Conservation (phyloP, 2,888 invertebrate species). For the Cacoxenus indagator region DNA sequence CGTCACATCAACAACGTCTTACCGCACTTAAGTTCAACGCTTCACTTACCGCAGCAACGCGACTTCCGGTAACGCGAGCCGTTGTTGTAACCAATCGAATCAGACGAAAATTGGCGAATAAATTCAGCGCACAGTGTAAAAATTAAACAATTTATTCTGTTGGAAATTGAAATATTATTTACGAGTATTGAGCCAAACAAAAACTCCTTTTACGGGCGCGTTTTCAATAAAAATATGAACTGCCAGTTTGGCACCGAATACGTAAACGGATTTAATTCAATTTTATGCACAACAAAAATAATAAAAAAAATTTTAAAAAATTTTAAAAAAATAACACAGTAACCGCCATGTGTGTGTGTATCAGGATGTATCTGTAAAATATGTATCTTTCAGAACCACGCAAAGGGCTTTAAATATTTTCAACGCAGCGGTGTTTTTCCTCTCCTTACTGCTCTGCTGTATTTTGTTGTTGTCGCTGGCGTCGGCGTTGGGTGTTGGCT, state of each 20-base stretch:
- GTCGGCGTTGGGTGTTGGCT: background rate
- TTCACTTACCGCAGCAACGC: background rate
- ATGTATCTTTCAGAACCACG: slow-evolving; percentile 20
- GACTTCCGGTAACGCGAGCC: background rate
- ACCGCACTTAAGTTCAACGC: background rate
- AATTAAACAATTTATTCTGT: slow-evolving; percentile 19
- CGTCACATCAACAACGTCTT: background rate
- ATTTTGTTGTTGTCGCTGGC: too few relatives aligned
- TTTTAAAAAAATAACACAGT: background rate
- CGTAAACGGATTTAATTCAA: slow-evolving; percentile 22
- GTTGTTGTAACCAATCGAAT: background rate
- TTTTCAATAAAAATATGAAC: slow-evolving; percentile 20
- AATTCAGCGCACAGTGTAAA: slow-evolving; percentile 10
- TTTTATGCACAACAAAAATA: slow-evolving; percentile 7
- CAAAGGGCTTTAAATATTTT: slow-evolving; percentile 21
- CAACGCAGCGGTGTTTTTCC: background rate
- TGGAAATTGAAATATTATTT: slow-evolving; percentile 22
- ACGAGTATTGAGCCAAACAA: slow-evolving; percentile 6
- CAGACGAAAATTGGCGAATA: background rate
- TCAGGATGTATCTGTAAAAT: slow-evolving; percentile 11
- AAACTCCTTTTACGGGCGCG: slow-evolving; percentile 13
- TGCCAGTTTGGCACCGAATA: slow-evolving; percentile 22
- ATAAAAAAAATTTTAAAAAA: background rate
- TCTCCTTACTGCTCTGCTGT: too few relatives aligned
- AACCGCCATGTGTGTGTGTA: background rate